Evolutionary conservation across 2,797 vertebrate genomes (phyloP).

Genomic region (Muraenolepis orangiensis): DNA sequence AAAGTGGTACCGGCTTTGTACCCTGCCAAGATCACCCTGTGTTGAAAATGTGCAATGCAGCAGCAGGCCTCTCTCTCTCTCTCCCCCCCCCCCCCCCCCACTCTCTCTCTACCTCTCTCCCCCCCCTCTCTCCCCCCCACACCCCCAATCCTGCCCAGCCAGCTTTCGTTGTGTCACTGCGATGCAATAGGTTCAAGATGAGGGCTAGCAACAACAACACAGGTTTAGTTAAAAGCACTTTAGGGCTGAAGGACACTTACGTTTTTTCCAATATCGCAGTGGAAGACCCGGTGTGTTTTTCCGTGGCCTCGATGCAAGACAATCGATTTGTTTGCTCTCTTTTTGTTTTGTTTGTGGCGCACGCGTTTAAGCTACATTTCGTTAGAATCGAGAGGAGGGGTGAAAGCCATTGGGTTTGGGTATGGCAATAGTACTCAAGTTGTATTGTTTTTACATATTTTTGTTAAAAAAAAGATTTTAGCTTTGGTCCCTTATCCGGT

Average conservation of each 20-base stretch:
- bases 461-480: background rate
- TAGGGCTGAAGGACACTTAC: background rate
- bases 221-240: conserved; percentile 1
- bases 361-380: background rate
- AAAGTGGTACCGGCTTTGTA: too few species aligned
- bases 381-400: background rate
- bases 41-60: background rate
- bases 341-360: background rate
- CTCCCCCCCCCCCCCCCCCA: background rate
- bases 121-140: background rate
- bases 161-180: background rate
- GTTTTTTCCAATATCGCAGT: background rate
- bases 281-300: background rate
- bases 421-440: background rate
- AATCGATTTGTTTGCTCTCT: background rate
- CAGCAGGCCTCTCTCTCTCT: background rate
- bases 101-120: too few species aligned
- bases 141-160: background rate
- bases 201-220: background rate
- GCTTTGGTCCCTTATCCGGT: background rate
- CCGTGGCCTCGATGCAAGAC: background rate
- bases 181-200: background rate
- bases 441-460: background rate
- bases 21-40: too few species aligned
- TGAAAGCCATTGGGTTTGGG: background rate